A percentile compares a stretch with the other conserved stretches of the same genome.
These are phyloP conservation scores for Pycnonotus jocosus DNA, from an alignment of 2,113 vertebrate species.

Conservation along the genomic window DNA sequence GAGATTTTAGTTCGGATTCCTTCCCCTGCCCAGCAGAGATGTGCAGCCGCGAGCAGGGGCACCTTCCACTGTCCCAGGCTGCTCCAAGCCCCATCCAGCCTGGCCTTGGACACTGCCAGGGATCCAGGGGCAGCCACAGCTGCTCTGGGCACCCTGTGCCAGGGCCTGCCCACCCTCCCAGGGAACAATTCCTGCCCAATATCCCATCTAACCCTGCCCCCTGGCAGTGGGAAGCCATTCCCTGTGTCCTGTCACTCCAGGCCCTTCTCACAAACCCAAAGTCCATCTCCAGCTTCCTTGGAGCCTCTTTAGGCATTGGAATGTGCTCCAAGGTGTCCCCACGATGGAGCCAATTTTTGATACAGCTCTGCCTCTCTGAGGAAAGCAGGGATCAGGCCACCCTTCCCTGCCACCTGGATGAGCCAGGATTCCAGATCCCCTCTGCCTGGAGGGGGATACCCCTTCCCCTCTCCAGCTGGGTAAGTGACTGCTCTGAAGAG, in stretches of 20 bases:
- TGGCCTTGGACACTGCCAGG: accelerated
- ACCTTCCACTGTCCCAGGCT: accelerated
- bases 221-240: not conserved
- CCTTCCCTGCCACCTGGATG: not conserved
- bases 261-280: not conserved
- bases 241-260: not conserved
- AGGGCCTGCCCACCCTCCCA: accelerated
- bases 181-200: accelerated
- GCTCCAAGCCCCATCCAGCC: not conserved
- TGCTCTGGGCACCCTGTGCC: not conserved
- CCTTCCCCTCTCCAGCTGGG: not conserved
- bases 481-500: not conserved
- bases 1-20: not conserved
- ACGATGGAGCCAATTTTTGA: accelerated
- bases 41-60: not conserved
- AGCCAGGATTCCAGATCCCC: not conserved
- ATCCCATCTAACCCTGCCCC: accelerated
- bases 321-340: not conserved
- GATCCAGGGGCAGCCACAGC: not conserved
- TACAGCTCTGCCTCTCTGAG: not conserved
- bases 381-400: not conserved
- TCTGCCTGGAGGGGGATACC: not conserved
- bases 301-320: not conserved
- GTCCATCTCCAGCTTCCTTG: not conserved
- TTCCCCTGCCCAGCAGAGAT: not conserved